Evolutionary conservation across 2,113 vertebrate genomes (phyloP), one percentile per base, ranked within the genome.

Genomic region (Zosterops japonicus): DNA sequence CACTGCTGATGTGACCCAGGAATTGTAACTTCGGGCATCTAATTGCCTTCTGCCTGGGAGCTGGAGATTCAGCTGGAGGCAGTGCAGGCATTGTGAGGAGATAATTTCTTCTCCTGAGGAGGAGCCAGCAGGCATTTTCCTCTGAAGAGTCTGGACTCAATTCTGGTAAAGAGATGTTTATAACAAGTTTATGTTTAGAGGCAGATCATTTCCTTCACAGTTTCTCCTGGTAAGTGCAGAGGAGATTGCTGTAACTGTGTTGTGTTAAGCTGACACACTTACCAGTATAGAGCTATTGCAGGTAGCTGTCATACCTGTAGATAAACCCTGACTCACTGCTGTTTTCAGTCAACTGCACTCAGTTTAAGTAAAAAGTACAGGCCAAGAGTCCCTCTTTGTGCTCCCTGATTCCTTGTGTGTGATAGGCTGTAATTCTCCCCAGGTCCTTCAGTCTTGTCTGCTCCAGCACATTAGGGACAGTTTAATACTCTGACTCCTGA

Each of bases 41-140:
- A 23, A 33, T 76, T 95, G 49, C 20, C 50, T 78, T 56, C 31
- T 46, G 25, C 57, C 27, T 55, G 47, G 20, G 49, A 59, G 39
- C 18, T 39, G 59, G 31, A 82, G n/a, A 36, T 36, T 41, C 29
- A 42, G 44, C n/a, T 4, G 0, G 9, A 76, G 49, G 41, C 61
- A 81, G 53, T 0, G 0, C 41, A 35, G 28, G 15, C 63, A 11
- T 25, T 47, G 36, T 28, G 4, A n/a, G 31, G 31, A 65, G 53
- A 41, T 46, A 0, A 1, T 75, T 79, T 69, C 49, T 75, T 33
- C 64, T 72, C 25, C 39, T 18, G 35, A 68, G 61, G 50, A 68
- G 27, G 11, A 91, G 50, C 10, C 44, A 71, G 69, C 31, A 74
- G 67, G 23, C 52, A 17, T 72, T 80, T 89, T 44, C 29, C 14